Evolutionary conservation across 1,140 invertebrate genomes (phyloP).

Genomic region (Ruditapes philippinarum): DNA sequence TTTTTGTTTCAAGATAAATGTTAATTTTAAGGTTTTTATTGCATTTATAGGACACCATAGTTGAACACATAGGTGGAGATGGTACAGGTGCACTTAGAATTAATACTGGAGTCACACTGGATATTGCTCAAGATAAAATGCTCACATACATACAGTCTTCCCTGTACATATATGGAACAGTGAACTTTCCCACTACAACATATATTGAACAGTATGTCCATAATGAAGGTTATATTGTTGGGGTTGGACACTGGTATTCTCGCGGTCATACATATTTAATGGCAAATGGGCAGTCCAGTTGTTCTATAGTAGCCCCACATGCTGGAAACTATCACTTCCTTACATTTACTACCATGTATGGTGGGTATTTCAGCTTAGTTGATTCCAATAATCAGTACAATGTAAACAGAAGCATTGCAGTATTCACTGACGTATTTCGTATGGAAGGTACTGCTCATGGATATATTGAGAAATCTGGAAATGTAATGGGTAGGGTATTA

Average conservation of each 20-base stretch:
- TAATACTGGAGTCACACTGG: slow-evolving; percentile 49
- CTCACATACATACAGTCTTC: slow-evolving; percentile 69
- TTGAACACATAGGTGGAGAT: slow-evolving; percentile 72
- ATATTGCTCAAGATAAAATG: slow-evolving; percentile 61
- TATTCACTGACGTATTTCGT: slow-evolving; percentile 65
- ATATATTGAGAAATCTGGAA: slow-evolving; percentile 42
- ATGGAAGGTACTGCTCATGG: slow-evolving; percentile 58
- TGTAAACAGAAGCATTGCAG: slow-evolving; percentile 51
- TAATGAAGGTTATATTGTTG: slow-evolving; percentile 69
- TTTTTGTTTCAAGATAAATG: no score
- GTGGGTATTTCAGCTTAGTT: slow-evolving; percentile 68
- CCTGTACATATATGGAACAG: slow-evolving; percentile 61
- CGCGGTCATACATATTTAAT: slow-evolving; percentile 61
- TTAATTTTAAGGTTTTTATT: no score
- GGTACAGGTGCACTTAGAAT: slow-evolving; percentile 72
- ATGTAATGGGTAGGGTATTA: slow-evolving; percentile 60
- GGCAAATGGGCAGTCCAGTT: slow-evolving; percentile 59
- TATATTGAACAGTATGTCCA: slow-evolving; percentile 70
- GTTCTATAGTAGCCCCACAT: slow-evolving; percentile 20
- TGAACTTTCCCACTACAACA: slow-evolving; percentile 68
- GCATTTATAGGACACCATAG: slow-evolving; percentile 46
- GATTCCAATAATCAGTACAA: slow-evolving; percentile 43
- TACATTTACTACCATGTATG: slow-evolving; percentile 70
- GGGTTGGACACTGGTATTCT: slow-evolving; percentile 71
- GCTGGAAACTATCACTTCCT: slow-evolving; percentile 70